Base-by-base conservation (phyloP, 2,888 invertebrate genomes). In the Formica aserva region DNA sequence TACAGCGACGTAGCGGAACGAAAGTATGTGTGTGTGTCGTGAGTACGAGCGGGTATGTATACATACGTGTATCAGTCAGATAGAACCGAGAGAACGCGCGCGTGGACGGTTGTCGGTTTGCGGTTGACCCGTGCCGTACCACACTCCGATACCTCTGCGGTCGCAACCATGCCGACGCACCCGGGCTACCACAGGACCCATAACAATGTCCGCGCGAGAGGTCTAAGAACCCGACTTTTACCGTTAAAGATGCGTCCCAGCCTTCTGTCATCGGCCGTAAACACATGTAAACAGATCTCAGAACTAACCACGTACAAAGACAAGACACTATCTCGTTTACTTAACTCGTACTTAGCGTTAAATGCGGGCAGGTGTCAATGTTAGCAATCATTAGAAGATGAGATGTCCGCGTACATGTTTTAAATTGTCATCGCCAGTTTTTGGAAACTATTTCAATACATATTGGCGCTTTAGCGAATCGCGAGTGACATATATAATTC, bases 41-140 rank as follows among this genome's bases (percentile, higher is more conserved):
- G 22, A 22, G 22, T 22, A 22, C 22, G 22, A 22, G 75, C 11
- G 66, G 26, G 65, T 52, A 71, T 15, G 18, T 45, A n/a, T n/a
- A 52, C 41, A 41, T 13, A 48, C 22, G 15, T 26, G 15, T 26
- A 55, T 82, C 83, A 71, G 84, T 45, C 66, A 63, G 72, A 76
- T 75, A 60, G 63, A 52, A 45, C 52, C 57, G 80, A 69, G 38
- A 35, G 76, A 87, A 88, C 88, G 91, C 91, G 90, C 92, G 93
- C 92, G 92, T 93, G 93, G 93, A 94, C 93, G 91, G 92, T 85
- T 91, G 93, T 94, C 92, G 94, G 94, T 93, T 93, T 94, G 94
- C 91, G 94, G 94, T 94, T 92, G 93, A 94, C 94, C 93, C 93
- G 93, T 93, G 93, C 92, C 92, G 87, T 88, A 91, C 92, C 92